phyloP scores from a whole-genome alignment of 1,140 invertebrate species.

The Euura lappo region DNA sequence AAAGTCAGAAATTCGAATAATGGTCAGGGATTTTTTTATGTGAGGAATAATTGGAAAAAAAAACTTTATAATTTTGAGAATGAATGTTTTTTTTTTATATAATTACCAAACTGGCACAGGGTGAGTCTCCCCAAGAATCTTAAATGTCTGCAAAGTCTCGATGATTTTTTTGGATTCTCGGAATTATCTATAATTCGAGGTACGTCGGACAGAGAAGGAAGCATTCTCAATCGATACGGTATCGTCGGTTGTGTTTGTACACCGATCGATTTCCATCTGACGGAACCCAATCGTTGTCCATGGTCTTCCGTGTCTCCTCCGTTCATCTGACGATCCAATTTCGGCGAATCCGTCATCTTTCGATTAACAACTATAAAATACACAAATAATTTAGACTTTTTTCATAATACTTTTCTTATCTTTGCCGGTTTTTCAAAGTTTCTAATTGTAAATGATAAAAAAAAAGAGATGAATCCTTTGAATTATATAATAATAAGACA shows the following conservation, averaged over 20 bases:
- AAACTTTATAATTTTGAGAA: no score
- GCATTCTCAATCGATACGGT: conserved; percentile 58
- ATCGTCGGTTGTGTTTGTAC: conserved; percentile 56
- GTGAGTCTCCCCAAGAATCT: conserved; percentile 51
- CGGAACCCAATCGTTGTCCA: conserved; percentile 39
- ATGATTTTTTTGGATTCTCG: conserved; percentile 32
- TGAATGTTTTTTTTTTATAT: no score
- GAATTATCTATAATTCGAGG: conserved; percentile 38
- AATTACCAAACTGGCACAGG: conserved; percentile 55
- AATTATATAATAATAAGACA: no score
- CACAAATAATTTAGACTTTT: no score
- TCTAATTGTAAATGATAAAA: no score
- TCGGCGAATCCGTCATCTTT: background rate
- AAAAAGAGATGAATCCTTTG: no score
- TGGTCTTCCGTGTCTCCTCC: conserved; percentile 35
- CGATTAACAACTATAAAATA: no score
- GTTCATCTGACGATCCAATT: background rate
- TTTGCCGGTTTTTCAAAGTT: no score
- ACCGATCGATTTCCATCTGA: conserved; percentile 47
- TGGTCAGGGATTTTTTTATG: no score
- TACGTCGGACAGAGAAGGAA: conserved; percentile 53
- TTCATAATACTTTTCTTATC: no score
- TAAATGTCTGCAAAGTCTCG: conserved; percentile 43
- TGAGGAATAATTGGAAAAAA: no score
- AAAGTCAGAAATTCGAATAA: no score